Percentiles rank a stretch among this genome's conserved stretches.
phyloP scores from a whole-genome alignment of 2,797 vertebrate species.

The Mastacembelus armatus region DNA sequence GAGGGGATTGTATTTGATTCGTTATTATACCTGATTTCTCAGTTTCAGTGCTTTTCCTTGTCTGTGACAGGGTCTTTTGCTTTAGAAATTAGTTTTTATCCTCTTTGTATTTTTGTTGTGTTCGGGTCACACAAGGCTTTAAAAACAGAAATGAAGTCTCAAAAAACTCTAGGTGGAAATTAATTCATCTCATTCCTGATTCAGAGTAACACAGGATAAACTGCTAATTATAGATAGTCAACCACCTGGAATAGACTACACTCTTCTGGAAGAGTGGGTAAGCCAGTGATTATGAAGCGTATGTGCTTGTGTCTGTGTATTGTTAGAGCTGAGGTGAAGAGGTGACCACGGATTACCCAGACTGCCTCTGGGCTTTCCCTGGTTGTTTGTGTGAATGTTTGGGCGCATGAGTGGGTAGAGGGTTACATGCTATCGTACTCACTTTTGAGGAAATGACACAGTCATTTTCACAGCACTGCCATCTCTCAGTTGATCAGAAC shows the following conservation, averaged over 20 bases:
- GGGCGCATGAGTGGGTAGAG: constrained; percentile 16
- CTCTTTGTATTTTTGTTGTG: not conserved
- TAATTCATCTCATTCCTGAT: constrained; percentile 44
- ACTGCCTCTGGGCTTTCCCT: constrained; percentile 52
- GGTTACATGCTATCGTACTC: not conserved
- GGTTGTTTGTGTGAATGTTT: constrained; percentile 55
- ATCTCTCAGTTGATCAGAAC: too few relatives aligned
- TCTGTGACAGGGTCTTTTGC: constrained; percentile 2
- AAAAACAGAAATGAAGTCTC: not conserved
- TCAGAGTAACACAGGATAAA: constrained; percentile 52
- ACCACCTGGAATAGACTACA: constrained; percentile 63
- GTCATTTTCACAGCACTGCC: too few relatives aligned
- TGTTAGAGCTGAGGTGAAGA: constrained; percentile 47
- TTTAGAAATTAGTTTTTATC: too few relatives aligned
- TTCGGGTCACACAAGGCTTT: not conserved
- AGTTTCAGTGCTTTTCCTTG: not conserved
- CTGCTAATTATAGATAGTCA: constrained; percentile 67
- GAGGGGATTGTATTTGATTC: not conserved
- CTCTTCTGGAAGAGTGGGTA: constrained; percentile 55
- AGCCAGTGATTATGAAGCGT: constrained; percentile 56
- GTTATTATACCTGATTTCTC: not conserved
- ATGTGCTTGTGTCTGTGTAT: constrained; percentile 21
- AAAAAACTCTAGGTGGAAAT: constrained; percentile 16
- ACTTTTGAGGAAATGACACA: too few relatives aligned
- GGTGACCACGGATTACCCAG: constrained; percentile 64